Percentiles rank a stretch among this genome's conserved stretches.
Conservation (phyloP, 2,888 invertebrate genomes). For the Cryptocheilus praepositus region DNA sequence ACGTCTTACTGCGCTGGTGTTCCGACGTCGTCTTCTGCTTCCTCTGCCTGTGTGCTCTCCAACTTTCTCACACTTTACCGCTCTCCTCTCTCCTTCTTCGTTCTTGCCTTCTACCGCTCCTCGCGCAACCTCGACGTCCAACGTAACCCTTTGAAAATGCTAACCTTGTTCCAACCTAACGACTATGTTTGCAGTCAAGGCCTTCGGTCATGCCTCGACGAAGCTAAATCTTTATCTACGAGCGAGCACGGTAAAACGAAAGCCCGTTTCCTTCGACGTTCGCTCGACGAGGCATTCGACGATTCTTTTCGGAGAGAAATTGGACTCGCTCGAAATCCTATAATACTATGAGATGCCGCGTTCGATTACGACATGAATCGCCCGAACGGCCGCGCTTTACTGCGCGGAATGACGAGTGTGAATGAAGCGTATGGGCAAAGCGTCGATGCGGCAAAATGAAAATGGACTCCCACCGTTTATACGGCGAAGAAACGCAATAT, state of each 20-base stretch:
- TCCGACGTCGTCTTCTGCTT: slow-evolving; percentile 5
- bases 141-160: slow-evolving; percentile 15
- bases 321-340: neutral
- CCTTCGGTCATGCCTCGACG: slow-evolving; percentile 4
- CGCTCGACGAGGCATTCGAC: neutral
- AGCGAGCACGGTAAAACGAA: too few relatives aligned
- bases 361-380: neutral
- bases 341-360: neutral
- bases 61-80: too few relatives aligned
- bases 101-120: neutral
- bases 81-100: too few relatives aligned
- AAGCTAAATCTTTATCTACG: slow-evolving; percentile 6
- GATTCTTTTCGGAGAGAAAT: neutral
- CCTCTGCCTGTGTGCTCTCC: neutral
- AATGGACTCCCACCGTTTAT: too few relatives aligned
- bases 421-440: too few relatives aligned
- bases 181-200: slow-evolving; percentile 23
- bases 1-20: neutral
- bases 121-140: neutral
- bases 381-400: neutral
- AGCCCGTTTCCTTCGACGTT: neutral
- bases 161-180: slow-evolving; percentile 18
- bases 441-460: too few relatives aligned
- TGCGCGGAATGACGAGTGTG: slow-evolving; percentile 6
- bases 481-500: too few relatives aligned